Base-by-base conservation (phyloP, 1,140 invertebrate genomes). In the Calephelis nemesis region DNA sequence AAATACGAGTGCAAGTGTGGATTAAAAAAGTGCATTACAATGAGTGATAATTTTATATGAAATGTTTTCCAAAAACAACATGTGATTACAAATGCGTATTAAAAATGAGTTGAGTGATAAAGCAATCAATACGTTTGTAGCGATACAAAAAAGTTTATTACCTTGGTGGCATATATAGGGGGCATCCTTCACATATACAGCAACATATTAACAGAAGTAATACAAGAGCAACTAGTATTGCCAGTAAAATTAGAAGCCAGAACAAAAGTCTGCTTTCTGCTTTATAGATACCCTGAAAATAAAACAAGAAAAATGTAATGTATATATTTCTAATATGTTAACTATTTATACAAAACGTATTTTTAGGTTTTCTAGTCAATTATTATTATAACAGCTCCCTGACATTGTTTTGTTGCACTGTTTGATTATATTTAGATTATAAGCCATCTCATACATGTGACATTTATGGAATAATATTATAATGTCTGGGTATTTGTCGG, bases 171-270 rank as follows among this genome's bases (percentile, higher is more conserved):
- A 95, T 95, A 75, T 97, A 97, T 63, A 96, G 93, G 4, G 96
- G 96, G 90, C 97, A 97, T 73, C 95, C 95, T 74, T 95, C 94
- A 82, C 96, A 97, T 65, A 96, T 94, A 78, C 96, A 97, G 85
- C 96, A 97, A 30, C 95, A 92, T 63, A 97, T 94, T 47, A 97
- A 84, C 42, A 94, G 93, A 49, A 96, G 85, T 47, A 96, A 93
- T n/a, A 95, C 94, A 13, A 96, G 68, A 0, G 96, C 93, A 60
- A 97, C 93, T 47, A 97, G 81, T 9, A 97, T 90, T 52, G 95
- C 94, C 65, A 97, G 82, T 11, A 97, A 83, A 65, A 97, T 95
- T 19, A 97, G 87, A 13, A 97, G 75, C 96, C 96, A 97, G 73
- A 95, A 94, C 0, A 97, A 85, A 42, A 95, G 84, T 70, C 94